Evolutionary conservation across 2,797 vertebrate genomes (phyloP).

Genomic region (Fratercula arctica): DNA sequence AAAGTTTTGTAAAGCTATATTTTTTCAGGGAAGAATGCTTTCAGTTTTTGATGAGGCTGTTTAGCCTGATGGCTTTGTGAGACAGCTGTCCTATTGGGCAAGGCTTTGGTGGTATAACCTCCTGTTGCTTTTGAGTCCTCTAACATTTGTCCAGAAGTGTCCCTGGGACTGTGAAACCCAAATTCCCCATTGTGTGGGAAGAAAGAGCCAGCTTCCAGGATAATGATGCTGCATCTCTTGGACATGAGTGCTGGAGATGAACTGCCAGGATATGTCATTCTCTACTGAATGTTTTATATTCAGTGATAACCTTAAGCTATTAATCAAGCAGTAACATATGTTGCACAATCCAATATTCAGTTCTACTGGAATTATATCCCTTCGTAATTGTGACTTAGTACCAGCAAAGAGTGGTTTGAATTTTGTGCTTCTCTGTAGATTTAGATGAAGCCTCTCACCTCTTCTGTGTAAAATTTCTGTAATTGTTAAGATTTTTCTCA

Average conservation of each 20-base stretch:
- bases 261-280: not conserved
- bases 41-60: not conserved
- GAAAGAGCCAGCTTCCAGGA: not conserved
- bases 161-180: not conserved
- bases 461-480: not conserved
- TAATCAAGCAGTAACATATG: not conserved
- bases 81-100: not conserved
- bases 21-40: not conserved
- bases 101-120: not conserved
- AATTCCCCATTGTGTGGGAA: not conserved
- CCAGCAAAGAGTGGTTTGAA: not conserved
- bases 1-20: not conserved
- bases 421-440: not conserved
- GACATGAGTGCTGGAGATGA: not conserved
- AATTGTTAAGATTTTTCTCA: not conserved
- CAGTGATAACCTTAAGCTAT: not conserved
- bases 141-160: not conserved
- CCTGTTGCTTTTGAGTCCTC: not conserved
- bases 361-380: not conserved
- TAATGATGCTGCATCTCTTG: not conserved
- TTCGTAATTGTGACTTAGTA: not conserved
- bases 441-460: not conserved
- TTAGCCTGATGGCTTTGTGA: not conserved
- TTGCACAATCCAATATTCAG: not conserved
- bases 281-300: not conserved